Base-by-base conservation (phyloP, 1,140 invertebrate species). In the Pomacea maculata region DNA sequence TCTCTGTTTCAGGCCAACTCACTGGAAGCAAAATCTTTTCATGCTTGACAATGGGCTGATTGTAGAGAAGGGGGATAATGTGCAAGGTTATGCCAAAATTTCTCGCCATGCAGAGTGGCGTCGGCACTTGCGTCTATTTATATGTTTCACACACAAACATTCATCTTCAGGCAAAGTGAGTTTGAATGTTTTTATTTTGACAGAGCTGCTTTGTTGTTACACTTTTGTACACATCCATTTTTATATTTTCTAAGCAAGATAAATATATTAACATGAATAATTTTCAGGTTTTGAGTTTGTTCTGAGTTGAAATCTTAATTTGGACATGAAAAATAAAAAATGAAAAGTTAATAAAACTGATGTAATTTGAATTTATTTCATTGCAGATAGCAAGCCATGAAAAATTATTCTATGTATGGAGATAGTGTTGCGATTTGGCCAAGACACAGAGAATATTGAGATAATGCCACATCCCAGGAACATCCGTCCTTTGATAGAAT, bases 1-100 rank as follows among this genome's bases (percentile, higher is more conserved):
- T 45, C 1, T 81, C 85, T 21, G 61, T 70, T 34, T 72, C 81
- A 52, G 75, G 64, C 98, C 99, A 89, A 99, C 98, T 6, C 98
- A 99, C 89, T 99, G 98, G 98, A 99, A 99, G 92, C 98, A 99
- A 91, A 99, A 86, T 34, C 71, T 86, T 61, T 83, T 85, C 78
- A 61, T 86, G 45, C 57, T 85, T 21, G 84, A 86, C 76, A 70
- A 34, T 12, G 77, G 80, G 4, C 0, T 83, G 55, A 9, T 3
- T 17, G 84, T 85, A 11, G 68, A 74, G 21, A 17, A 76, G 52
- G 81, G 71, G 10, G 83, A 85, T 65, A 29, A 55, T 7, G 25
- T 86, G 55, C 70, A 70, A 19, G 84, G 84, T 34, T 65, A 34
- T 64, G 54, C 82, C 17, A 81, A 67, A 55, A 64, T 86, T 2